phyloP scores from a whole-genome alignment of 2,797 vertebrate species.

The Lagocephalus sceleratus region DNA sequence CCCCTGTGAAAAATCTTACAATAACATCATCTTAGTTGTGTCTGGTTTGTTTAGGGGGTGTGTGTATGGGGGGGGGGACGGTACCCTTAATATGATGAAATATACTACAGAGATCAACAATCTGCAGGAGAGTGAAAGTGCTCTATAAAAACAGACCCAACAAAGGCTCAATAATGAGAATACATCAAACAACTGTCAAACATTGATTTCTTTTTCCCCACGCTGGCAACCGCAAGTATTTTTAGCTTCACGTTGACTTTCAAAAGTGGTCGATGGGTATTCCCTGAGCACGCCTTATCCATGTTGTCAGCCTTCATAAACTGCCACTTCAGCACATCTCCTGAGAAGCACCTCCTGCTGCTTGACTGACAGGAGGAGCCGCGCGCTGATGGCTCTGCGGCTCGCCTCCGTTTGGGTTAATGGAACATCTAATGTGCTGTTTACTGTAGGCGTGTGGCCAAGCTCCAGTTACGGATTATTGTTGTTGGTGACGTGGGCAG shows the following conservation, averaged over 20 bases:
- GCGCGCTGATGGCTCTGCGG: constrained; percentile 31
- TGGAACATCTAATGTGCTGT: constrained; percentile 26
- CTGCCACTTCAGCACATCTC: constrained; percentile 25
- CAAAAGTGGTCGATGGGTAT: constrained; percentile 13
- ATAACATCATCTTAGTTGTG: constrained; percentile 20
- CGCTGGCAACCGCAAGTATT: constrained; percentile 38
- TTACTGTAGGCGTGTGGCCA: constrained; percentile 9
- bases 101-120: constrained; percentile 20
- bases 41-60: constrained; percentile 14
- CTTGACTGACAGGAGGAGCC: constrained; percentile 49
- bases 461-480: constrained; percentile 17
- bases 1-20: constrained; percentile 25
- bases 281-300: constrained; percentile 17
- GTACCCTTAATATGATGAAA: constrained; percentile 19
- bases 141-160: constrained; percentile 20
- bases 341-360: constrained; percentile 27
- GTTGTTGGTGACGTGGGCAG: background rate
- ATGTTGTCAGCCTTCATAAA: constrained; percentile 46
- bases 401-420: constrained; percentile 37
- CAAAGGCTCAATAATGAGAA: constrained; percentile 19
- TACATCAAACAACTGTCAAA: constrained; percentile 31
- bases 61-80: background rate
- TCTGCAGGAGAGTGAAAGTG: constrained; percentile 18
- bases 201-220: constrained; percentile 22
- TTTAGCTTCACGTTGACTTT: constrained; percentile 38